These are phyloP conservation scores for Anas platyrhynchos DNA, from an alignment of 2,113 vertebrate genomes.

Conservation along the genomic window DNA sequence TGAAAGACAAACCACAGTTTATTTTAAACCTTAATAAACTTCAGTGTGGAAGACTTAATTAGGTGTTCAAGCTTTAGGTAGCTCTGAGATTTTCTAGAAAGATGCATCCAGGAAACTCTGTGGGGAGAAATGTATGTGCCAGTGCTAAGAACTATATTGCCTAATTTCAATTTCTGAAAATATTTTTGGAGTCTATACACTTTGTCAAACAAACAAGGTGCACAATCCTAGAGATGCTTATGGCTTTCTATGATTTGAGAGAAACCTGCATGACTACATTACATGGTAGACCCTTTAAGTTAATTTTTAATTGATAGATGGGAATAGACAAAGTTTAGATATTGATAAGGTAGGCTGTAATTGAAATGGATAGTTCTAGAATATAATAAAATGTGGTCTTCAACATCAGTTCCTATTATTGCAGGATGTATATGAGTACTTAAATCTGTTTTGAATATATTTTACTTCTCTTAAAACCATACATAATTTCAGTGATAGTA, in stretches of 20 bases:
- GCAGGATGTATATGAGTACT: background rate
- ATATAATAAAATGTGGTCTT: background rate
- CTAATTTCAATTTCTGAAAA: background rate
- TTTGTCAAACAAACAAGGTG: background rate
- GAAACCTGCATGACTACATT: background rate
- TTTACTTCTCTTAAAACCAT: background rate
- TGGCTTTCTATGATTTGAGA: background rate
- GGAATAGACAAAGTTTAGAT: background rate
- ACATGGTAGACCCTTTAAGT: background rate
- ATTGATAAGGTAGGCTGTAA: rapidly evolving
- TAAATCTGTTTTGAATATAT: background rate
- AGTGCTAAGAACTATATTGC: background rate
- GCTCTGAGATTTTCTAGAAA: background rate
- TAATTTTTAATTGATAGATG: background rate
- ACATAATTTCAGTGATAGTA: background rate
- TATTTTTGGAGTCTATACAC: background rate
- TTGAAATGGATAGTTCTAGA: background rate
- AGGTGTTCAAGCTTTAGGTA: background rate
- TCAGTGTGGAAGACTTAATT: background rate
- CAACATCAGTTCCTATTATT: background rate
- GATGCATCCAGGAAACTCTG: rapidly evolving
- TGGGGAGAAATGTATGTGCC: background rate
- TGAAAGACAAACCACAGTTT: background rate
- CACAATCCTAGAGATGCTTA: background rate
- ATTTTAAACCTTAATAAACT: background rate